Evolutionary conservation across 1,140 invertebrate species (phyloP).

Genomic region (Mizuhopecten yessoensis): DNA sequence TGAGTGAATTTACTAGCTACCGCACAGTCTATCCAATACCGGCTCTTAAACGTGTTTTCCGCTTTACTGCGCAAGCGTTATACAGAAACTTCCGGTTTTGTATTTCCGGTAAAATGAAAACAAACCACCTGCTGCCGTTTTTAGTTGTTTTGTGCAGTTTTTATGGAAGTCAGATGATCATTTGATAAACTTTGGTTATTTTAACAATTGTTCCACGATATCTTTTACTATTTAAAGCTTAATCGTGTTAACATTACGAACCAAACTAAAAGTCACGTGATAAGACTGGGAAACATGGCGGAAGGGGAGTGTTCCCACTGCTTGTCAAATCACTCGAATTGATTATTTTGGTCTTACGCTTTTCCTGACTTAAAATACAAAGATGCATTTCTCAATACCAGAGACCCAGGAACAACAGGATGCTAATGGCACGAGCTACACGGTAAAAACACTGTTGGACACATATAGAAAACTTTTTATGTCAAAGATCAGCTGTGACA

Average conservation of each 20-base stretch:
- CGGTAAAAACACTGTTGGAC: constrained; percentile 85
- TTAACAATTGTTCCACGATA: background rate
- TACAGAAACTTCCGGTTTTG: background rate
- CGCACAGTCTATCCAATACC: no score
- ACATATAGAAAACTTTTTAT: background rate
- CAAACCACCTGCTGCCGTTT: background rate
- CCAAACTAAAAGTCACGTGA: constrained; percentile 64
- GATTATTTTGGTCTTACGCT: background rate
- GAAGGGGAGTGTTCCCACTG: constrained; percentile 71
- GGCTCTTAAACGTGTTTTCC: background rate
- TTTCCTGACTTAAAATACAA: background rate
- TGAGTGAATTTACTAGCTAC: no score
- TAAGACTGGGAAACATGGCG: constrained; percentile 59
- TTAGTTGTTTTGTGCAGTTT: background rate
- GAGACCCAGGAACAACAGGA: constrained; percentile 92
- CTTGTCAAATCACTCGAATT: background rate
- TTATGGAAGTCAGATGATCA: background rate
- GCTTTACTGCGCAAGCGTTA: background rate
- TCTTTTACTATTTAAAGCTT: background rate
- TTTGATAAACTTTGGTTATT: background rate
- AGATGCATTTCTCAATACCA: constrained; percentile 95
- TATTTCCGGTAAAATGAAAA: constrained; percentile 28
- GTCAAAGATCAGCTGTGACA: background rate
- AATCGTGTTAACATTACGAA: background rate
- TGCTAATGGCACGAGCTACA: constrained; percentile 89